A percentile compares a stretch with the other conserved stretches of the same genome.
These are phyloP conservation scores for Tragelaphus scriptus DNA, from an alignment of 2,113 vertebrate genomes.

Conservation along the genomic window DNA sequence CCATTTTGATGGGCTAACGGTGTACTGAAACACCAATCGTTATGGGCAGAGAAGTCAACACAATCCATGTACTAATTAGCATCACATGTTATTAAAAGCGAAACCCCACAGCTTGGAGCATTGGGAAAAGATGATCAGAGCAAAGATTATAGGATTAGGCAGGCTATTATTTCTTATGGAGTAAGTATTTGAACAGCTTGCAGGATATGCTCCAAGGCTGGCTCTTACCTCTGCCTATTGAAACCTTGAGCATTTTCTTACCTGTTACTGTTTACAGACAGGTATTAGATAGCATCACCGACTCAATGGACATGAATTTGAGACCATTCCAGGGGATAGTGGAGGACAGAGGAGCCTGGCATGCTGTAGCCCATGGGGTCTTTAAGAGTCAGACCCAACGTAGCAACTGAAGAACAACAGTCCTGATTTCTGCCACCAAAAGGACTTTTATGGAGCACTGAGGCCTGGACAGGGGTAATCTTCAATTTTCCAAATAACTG, in stretches of 20 bases:
- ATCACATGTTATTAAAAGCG: conserved; percentile 10
- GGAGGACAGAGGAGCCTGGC: neutral
- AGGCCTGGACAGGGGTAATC: neutral
- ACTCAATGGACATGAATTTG: neutral
- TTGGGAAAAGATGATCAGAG: conserved; percentile 17
- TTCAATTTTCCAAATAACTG: conserved; percentile 36
- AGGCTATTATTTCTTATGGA: conserved; percentile 8
- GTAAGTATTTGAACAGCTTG: conserved; percentile 31
- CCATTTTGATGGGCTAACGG: neutral
- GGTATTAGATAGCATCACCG: neutral
- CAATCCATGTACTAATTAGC: conserved; percentile 28
- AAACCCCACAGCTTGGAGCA: neutral
- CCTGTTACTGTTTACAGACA: conserved; percentile 23
- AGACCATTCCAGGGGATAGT: neutral
- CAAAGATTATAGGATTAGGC: conserved; percentile 33
- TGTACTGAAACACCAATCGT: neutral
- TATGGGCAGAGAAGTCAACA: conserved; percentile 31
- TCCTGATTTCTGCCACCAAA: neutral
- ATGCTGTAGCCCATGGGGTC: neutral
- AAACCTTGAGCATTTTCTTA: conserved; percentile 28
- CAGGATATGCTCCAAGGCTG: neutral
- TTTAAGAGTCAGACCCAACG: neutral
- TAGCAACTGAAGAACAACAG: neutral
- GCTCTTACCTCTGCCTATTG: neutral
- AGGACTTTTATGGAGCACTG: neutral